Conservation (phyloP, 2,888 invertebrate genomes). For the Drosophila prostipennis region DNA sequence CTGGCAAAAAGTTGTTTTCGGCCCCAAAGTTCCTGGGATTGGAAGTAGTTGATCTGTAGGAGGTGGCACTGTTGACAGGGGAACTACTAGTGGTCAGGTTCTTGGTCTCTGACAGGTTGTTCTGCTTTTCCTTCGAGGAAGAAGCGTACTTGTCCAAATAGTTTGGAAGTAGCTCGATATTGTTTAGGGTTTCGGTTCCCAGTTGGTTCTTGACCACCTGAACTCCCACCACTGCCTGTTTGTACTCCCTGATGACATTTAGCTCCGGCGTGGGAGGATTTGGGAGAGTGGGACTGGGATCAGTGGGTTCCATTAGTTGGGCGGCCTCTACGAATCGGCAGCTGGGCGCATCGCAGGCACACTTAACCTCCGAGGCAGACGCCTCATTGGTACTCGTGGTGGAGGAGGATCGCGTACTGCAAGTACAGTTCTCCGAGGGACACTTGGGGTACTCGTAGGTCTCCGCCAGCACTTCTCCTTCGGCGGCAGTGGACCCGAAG, state of each 20-base stretch:
- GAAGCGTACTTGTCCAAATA: constrained; percentile 75
- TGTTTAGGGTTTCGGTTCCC: constrained; percentile 54
- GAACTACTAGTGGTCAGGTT: constrained; percentile 37
- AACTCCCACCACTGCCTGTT: constrained; percentile 72
- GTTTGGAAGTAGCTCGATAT: constrained; percentile 74
- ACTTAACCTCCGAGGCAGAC: constrained; percentile 57
- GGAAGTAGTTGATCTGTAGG: constrained; percentile 22
- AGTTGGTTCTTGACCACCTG: constrained; percentile 31
- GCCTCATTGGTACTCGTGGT: constrained; percentile 78
- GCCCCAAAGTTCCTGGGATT: constrained; percentile 57
- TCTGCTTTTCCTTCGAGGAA: constrained; percentile 76
- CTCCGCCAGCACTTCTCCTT: constrained; percentile 75
- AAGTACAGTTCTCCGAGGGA: constrained; percentile 83
- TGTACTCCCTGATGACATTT: constrained; percentile 82
- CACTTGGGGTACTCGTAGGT: constrained; percentile 83
- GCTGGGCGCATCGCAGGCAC: constrained; percentile 71
- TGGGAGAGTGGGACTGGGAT: background rate
- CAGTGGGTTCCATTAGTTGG: background rate
- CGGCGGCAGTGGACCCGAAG: constrained; percentile 74
- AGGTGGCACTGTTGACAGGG: constrained; percentile 13
- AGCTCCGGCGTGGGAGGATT: constrained; percentile 64
- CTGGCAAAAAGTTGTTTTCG: constrained; percentile 74
- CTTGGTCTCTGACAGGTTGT: constrained; percentile 78
- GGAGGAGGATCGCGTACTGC: constrained; percentile 82
- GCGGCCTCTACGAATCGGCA: constrained; percentile 65